phyloP scores from a whole-genome alignment of 2,797 vertebrate genomes.

The Limnodromus scolopaceus region DNA sequence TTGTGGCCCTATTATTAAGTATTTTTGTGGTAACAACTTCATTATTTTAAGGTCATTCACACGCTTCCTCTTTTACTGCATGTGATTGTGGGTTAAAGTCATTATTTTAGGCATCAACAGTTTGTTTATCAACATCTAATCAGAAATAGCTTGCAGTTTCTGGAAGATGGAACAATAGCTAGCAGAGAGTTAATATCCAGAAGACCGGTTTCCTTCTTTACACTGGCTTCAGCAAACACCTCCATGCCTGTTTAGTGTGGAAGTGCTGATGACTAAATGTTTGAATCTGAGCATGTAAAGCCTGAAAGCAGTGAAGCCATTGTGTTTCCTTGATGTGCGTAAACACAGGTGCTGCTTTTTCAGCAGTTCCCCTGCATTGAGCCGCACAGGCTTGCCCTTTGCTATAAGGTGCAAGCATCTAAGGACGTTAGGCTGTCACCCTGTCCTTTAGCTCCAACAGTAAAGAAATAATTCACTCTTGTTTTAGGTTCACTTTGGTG shows the following conservation, averaged over 20 bases:
- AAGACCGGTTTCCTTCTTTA: not conserved
- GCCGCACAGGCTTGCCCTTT: not conserved
- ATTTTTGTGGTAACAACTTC: conserved; percentile 22
- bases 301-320: not conserved
- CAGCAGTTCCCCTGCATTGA: not conserved
- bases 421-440: not conserved
- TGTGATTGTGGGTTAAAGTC: not conserved
- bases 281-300: not conserved
- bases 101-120: not conserved
- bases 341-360: not conserved
- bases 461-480: not conserved
- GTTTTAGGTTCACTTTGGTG: not conserved
- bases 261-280: not conserved
- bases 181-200: not conserved
- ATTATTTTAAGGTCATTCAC: conserved; percentile 33
- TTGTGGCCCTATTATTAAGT: conserved; percentile 18
- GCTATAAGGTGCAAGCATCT: not conserved
- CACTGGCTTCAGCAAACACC: not conserved
- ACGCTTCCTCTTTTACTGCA: conserved; percentile 12
- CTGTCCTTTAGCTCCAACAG: not conserved
- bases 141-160: not conserved
- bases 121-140: conserved; percentile 12
- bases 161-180: not conserved
- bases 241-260: not conserved
- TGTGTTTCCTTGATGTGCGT: not conserved